Conservation (phyloP, 2,888 invertebrate species). For the Yponomeuta plumbellus region DNA sequence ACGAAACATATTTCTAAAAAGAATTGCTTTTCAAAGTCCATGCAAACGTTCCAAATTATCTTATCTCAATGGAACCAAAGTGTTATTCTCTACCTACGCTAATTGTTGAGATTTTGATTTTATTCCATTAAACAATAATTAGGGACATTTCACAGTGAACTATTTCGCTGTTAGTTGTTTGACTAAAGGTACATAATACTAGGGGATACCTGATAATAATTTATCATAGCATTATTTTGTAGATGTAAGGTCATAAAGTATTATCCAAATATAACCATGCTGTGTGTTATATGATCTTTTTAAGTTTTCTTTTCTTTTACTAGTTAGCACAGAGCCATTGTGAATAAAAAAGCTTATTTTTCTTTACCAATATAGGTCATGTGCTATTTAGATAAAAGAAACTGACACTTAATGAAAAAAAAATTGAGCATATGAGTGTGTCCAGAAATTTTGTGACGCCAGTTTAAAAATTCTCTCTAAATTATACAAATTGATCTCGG, state of each 20-base stretch:
- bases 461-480: background rate
- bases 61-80: background rate
- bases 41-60: slow-evolving; percentile 2
- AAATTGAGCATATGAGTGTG: slow-evolving; percentile 8
- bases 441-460: slow-evolving; percentile 7
- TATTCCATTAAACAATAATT: slow-evolving; percentile 16
- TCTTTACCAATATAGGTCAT: background rate
- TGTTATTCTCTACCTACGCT: background rate
- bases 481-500: slow-evolving; percentile 4
- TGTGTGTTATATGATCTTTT: slow-evolving; percentile 62
- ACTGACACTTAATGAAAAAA: background rate
- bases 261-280: slow-evolving; percentile 73
- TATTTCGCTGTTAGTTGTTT: slow-evolving; percentile 51
- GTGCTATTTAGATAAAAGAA: slow-evolving; percentile 1
- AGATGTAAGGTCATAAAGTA: slow-evolving; percentile 70
- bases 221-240: slow-evolving; percentile 55
- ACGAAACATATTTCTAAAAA: background rate
- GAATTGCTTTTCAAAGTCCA: slow-evolving; percentile 10
- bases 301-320: background rate
- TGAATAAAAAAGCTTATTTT: slow-evolving; percentile 12
- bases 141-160: slow-evolving; percentile 43
- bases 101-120: background rate
- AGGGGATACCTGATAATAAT: slow-evolving; percentile 66
- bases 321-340: slow-evolving; percentile 1
- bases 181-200: slow-evolving; percentile 41